These are phyloP conservation scores for Aspidoscelis tigris DNA, from an alignment of 2,113 vertebrate genomes.

Conservation along the genomic window DNA sequence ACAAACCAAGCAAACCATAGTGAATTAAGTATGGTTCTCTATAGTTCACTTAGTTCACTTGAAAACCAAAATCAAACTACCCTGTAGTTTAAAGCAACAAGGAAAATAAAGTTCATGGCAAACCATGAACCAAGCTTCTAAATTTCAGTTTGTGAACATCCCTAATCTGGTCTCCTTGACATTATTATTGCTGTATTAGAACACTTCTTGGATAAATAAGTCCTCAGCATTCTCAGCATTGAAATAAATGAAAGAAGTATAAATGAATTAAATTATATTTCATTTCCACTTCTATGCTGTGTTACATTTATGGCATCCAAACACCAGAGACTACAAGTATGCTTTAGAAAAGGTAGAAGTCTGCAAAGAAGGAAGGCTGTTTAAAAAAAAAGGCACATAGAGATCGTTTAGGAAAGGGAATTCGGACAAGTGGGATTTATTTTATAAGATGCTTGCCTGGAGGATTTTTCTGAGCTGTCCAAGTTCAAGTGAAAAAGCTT, in stretches of 20 bases:
- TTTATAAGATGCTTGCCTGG: constrained; percentile 36
- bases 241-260: neutral
- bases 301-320: constrained; percentile 36
- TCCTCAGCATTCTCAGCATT: neutral
- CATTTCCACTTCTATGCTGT: neutral
- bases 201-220: too few species aligned
- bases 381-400: constrained; percentile 7
- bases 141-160: too few species aligned
- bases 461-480: constrained; percentile 40
- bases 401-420: constrained; percentile 13
- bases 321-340: constrained; percentile 21
- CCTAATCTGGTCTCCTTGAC: too few species aligned
- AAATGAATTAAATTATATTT: too few species aligned
- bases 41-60: too few species aligned
- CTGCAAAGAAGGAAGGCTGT: constrained; percentile 6
- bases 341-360: constrained; percentile 34
- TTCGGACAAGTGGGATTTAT: constrained; percentile 24
- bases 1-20: too few species aligned
- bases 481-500: constrained; percentile 33
- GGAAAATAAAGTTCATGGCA: too few species aligned
- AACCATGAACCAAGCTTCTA: too few species aligned
- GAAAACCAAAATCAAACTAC: too few species aligned
- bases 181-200: too few species aligned
- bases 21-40: too few species aligned
- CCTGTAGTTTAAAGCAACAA: too few species aligned